A percentile compares a stretch with the other conserved stretches of the same genome.
Evolutionary conservation across 2,888 invertebrate genomes (phyloP).

Genomic region (Physocephala rufipes): DNA sequence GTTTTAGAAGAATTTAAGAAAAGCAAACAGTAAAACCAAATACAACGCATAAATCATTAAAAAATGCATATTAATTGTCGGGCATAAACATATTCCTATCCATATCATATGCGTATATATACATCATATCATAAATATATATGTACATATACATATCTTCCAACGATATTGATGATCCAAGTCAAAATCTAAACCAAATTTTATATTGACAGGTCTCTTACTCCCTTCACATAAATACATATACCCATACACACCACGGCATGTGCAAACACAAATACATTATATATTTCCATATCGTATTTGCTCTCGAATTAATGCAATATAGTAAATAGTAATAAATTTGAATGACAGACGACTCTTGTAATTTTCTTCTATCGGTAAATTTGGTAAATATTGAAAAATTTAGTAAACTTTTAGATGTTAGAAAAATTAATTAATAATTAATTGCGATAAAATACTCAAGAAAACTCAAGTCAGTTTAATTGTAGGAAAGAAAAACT

Average conservation of each 20-base stretch:
- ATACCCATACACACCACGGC: too few relatives aligned
- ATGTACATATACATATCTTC: background rate
- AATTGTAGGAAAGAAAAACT: constrained; percentile 24
- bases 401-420: too few relatives aligned
- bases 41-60: background rate
- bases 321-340: background rate
- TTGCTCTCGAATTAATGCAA: background rate
- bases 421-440: constrained; percentile 17
- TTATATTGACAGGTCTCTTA: too few relatives aligned
- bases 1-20: too few relatives aligned
- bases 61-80: background rate
- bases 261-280: too few relatives aligned
- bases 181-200: too few relatives aligned
- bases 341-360: background rate
- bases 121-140: background rate
- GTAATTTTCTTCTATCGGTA: constrained; percentile 22
- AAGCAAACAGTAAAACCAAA: background rate
- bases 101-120: too few relatives aligned
- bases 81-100: too few relatives aligned
- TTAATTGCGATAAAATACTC: constrained; percentile 9
- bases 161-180: too few relatives aligned
- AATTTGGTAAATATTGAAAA: too few relatives aligned
- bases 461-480: constrained; percentile 21
- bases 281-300: too few relatives aligned
- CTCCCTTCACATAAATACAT: too few relatives aligned